These are phyloP conservation scores for Vanacampus margaritifer DNA, from an alignment of 2,113 vertebrate species.

Conservation along the genomic window DNA sequence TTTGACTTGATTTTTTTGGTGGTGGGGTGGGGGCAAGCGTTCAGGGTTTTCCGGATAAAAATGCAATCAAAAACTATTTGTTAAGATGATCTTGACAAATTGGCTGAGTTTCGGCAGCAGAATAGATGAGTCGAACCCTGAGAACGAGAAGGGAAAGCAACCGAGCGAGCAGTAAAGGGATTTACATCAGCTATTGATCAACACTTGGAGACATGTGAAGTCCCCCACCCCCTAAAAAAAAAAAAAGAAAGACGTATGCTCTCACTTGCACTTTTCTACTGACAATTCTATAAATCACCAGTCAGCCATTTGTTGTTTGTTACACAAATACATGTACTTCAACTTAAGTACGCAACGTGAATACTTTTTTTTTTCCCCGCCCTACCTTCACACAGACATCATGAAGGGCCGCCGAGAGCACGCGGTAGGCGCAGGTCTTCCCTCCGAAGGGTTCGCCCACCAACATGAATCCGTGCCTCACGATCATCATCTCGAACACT, in stretches of 20 bases:
- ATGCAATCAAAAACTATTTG: neutral
- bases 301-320: neutral
- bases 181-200: slow-evolving; percentile 23
- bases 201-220: neutral
- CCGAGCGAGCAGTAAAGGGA: slow-evolving; percentile 3
- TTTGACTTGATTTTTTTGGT: slow-evolving; percentile 14
- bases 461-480: slow-evolving; percentile 90
- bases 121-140: slow-evolving; percentile 9
- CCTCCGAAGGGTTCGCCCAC: slow-evolving; percentile 90
- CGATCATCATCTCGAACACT: slow-evolving; percentile 91
- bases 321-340: no score
- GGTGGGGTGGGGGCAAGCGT: neutral
- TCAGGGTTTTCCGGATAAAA: neutral
- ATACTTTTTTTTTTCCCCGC: neutral
- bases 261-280: neutral
- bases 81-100: slow-evolving; percentile 11
- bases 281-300: slow-evolving; percentile 1
- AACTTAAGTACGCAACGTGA: neutral
- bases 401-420: slow-evolving; percentile 79
- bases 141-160: slow-evolving; percentile 11
- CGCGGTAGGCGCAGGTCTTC: slow-evolving; percentile 84
- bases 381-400: slow-evolving; percentile 81
- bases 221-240: neutral
- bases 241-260: neutral
- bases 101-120: slow-evolving; percentile 7